These are phyloP conservation scores for Gymnopithys bicolor DNA, from an alignment of 2,797 vertebrate species.

Conservation along the genomic window DNA sequence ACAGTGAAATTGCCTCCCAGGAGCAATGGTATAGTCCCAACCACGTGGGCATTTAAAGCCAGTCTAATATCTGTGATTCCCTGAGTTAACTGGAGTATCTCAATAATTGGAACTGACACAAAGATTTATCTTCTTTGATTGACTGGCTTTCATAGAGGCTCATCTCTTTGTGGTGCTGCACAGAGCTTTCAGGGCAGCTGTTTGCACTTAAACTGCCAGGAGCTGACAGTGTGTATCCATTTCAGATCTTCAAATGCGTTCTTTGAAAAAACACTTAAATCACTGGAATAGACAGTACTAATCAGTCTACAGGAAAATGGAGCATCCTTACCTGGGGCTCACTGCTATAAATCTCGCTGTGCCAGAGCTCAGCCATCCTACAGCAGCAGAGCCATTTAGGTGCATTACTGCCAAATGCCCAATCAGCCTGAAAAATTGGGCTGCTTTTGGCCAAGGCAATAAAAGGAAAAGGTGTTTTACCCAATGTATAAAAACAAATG, in stretches of 20 bases:
- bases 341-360: constrained; percentile 28
- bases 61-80: constrained; percentile 46
- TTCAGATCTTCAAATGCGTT: constrained; percentile 35
- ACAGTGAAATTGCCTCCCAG: constrained; percentile 47
- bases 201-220: constrained; percentile 67
- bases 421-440: constrained; percentile 54
- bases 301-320: constrained; percentile 62
- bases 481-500: constrained; percentile 7
- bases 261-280: constrained; percentile 66
- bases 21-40: constrained; percentile 44
- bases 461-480: constrained; percentile 31
- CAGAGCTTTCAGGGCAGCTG: constrained; percentile 56
- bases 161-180: constrained; percentile 53
- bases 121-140: constrained; percentile 65
- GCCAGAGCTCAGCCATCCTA: background rate
- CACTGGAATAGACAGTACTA: constrained; percentile 28
- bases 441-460: constrained; percentile 17
- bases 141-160: constrained; percentile 49
- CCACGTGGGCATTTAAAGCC: constrained; percentile 55
- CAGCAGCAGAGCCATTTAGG: background rate
- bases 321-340: constrained; percentile 53
- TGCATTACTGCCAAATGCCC: constrained; percentile 43
- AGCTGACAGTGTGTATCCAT: constrained; percentile 65
- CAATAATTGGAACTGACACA: constrained; percentile 54
- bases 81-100: constrained; percentile 45